Base-by-base conservation (phyloP, 2,113 vertebrate genomes). In the Hippopotamus amphibius region DNA sequence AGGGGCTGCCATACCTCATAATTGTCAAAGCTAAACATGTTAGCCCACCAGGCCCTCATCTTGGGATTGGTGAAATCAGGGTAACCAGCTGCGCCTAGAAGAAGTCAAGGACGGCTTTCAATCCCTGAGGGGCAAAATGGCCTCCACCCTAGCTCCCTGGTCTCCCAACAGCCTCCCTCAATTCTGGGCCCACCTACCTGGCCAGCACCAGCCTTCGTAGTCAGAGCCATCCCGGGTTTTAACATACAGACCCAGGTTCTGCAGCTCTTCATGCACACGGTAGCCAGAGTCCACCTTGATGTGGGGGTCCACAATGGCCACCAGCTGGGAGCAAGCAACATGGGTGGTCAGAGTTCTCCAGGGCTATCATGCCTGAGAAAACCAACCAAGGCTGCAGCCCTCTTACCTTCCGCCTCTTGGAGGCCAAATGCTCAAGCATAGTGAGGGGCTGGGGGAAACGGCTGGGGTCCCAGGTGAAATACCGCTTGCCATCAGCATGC, bases 121-220 rank as follows among this genome's bases (percentile, higher is more conserved):
- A 48, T n/a, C 21, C 57, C 7, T 21, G 16, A 37, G 28, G 28
- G 14, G 46, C 11, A 1, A 37, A 48, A 43, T 0, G 57, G 53
- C 26, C 69, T 50, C 24, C 46, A 33, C 3, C 4, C 26, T 26
- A 68, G 16, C 41, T 88, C 59, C 26, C 12, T n/a, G 17, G 33
- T 26, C 19, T 59, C 24, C 33, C 8, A 14, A 41, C 0, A 2
- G 1, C 30, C 46, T 41, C 65, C 22, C 41, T 61, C 59, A n/a
- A 13, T 48, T 68, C 81, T 41, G 5, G 43, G 14, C 33, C 24
- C 30, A 26, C 96, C 53, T 87, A 99, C 99, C 99, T 98, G 99
- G 99, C 99, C 99, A 99, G 92, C 99, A 99, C 99, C 99, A 99
- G 95, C 99, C 99, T 96, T 99, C 99, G 0, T 99, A 99, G 98